These are phyloP conservation scores for Crossocerus cetratus DNA, from an alignment of 2,888 invertebrate species.

Conservation along the genomic window DNA sequence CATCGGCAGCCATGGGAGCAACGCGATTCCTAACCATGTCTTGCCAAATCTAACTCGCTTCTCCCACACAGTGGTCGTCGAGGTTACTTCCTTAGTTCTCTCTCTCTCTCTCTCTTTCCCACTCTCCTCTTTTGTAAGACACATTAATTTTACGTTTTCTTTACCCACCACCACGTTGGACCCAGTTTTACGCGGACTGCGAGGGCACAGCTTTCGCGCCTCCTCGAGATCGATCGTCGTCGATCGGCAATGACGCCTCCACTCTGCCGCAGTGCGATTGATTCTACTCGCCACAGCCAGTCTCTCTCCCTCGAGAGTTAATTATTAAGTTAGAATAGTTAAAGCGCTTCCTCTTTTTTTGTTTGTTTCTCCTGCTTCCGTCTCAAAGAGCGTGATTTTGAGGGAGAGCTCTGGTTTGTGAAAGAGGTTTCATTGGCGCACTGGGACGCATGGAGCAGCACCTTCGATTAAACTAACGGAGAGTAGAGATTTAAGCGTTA, in stretches of 20 bases:
- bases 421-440: background rate
- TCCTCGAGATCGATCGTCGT: slow-evolving; percentile 2
- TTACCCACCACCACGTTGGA: slow-evolving; percentile 71
- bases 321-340: background rate
- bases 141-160: slow-evolving; percentile 51
- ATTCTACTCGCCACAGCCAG: background rate
- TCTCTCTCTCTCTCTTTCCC: slow-evolving; percentile 14
- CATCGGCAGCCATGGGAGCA: too few relatives aligned
- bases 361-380: background rate
- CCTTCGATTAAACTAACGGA: slow-evolving; percentile 54
- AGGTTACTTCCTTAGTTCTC: slow-evolving; percentile 29
- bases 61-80: slow-evolving; percentile 14
- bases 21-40: too few relatives aligned
- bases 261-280: slow-evolving; percentile 26
- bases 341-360: background rate
- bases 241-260: slow-evolving; percentile 48
- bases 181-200: slow-evolving; percentile 61
- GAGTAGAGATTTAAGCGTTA: slow-evolving; percentile 61
- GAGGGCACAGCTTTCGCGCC: slow-evolving; percentile 27
- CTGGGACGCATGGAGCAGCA: slow-evolving; percentile 46
- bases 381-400: slow-evolving; percentile 18
- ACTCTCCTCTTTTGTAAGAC: too few relatives aligned
- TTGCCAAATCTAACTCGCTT: slow-evolving; percentile 10
- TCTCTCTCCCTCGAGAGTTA: background rate
- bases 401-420: background rate